A percentile compares a stretch with the other conserved stretches of the same genome.
Evolutionary conservation across 2,113 vertebrate genomes (phyloP).

Genomic region (Pteronura brasiliensis): DNA sequence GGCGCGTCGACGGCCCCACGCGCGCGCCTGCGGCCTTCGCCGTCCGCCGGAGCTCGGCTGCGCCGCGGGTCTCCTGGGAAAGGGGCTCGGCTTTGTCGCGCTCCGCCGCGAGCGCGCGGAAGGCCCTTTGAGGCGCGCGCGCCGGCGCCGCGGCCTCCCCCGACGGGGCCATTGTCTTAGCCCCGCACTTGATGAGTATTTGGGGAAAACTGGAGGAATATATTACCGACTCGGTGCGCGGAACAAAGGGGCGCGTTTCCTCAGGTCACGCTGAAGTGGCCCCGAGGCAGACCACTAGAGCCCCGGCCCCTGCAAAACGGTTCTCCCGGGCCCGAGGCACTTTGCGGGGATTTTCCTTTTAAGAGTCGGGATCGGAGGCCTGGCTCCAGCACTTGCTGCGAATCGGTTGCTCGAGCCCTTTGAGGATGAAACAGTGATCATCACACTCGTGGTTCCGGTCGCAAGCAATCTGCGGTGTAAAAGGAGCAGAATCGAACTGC

Average conservation of each 20-base stretch:
- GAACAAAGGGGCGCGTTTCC: conserved; percentile 65
- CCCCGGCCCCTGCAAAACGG: conserved; percentile 28
- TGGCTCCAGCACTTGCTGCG: background rate
- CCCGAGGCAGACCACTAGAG: conserved; percentile 62
- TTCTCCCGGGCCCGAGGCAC: conserved; percentile 31
- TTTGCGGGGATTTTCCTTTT: conserved; percentile 64
- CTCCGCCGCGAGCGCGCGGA: background rate
- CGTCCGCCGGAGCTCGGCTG: background rate
- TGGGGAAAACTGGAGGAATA: conserved; percentile 58
- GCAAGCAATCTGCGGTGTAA: background rate
- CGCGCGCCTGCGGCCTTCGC: background rate
- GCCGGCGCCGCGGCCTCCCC: conserved; percentile 10
- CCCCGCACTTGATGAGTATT: conserved; percentile 66
- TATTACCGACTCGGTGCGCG: conserved; percentile 59
- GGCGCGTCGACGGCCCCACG: background rate
- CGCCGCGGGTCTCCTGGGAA: background rate
- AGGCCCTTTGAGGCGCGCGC: conserved; percentile 39
- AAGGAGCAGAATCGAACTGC: conserved; percentile 34
- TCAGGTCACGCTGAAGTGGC: conserved; percentile 72
- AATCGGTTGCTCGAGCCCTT: background rate
- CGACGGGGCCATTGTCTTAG: conserved; percentile 54
- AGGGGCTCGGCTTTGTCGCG: background rate
- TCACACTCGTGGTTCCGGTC: background rate
- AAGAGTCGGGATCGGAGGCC: conserved; percentile 8
- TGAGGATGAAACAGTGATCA: background rate